phyloP scores from a whole-genome alignment of 2,797 vertebrate species.

The Clarias laeviceps region DNA sequence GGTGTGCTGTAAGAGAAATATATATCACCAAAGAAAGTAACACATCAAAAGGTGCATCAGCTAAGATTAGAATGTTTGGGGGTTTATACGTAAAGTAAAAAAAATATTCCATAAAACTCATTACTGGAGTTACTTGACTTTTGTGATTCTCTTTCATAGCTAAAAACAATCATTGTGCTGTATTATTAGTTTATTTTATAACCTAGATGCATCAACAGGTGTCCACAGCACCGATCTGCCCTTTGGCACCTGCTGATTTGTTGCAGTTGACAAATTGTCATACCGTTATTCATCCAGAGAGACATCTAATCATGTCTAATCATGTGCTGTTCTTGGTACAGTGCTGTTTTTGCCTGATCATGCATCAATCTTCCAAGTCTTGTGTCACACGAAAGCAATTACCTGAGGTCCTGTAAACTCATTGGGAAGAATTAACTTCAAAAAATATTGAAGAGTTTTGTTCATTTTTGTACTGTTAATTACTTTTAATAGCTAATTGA shows the following conservation, averaged over 20 bases:
- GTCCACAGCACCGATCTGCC: slow-evolving; percentile 3
- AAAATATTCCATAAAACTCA: background rate
- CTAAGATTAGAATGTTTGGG: background rate
- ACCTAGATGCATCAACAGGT: background rate
- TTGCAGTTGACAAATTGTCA: background rate
- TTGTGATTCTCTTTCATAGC: background rate
- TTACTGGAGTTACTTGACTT: background rate
- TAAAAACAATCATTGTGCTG: background rate
- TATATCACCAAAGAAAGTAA: background rate
- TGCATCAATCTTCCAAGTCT: background rate
- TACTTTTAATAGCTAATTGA: background rate
- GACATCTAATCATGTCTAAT: background rate
- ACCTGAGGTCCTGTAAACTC: background rate
- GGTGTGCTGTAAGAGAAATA: background rate
- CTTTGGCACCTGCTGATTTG: background rate
- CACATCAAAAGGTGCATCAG: background rate
- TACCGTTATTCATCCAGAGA: background rate
- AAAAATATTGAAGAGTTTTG: background rate
- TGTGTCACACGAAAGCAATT: background rate
- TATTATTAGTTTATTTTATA: background rate
- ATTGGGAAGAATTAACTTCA: background rate
- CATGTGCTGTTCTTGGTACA: background rate
- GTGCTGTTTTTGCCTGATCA: background rate
- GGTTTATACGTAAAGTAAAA: background rate
- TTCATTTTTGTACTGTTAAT: background rate